Evolutionary conservation across 2,797 vertebrate genomes (phyloP).

Genomic region (Sebastes oblongus): DNA sequence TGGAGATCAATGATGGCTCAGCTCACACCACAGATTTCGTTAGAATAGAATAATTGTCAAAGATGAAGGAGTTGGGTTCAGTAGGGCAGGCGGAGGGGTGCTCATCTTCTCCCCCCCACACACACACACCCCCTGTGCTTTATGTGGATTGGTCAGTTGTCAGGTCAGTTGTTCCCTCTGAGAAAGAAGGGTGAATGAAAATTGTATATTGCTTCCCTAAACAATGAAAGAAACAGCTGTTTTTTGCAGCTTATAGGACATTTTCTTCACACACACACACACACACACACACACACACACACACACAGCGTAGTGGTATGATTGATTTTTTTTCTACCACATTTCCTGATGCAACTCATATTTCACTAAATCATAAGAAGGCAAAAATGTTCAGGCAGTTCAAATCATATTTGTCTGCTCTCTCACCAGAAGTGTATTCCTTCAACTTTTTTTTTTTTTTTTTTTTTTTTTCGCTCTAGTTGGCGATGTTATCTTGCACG

Average conservation of each 20-base stretch:
- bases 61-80: constrained; percentile 65
- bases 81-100: constrained; percentile 38
- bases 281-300: neutral
- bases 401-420: constrained; percentile 53
- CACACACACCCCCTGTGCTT: constrained; percentile 4
- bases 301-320: neutral
- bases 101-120: neutral
- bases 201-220: constrained; percentile 32
- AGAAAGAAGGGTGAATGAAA: constrained; percentile 51
- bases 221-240: constrained; percentile 49
- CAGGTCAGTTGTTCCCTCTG: constrained; percentile 52
- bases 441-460: constrained; percentile 30
- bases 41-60: constrained; percentile 63
- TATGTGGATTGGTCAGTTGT: constrained; percentile 58
- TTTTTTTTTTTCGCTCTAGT: constrained; percentile 7
- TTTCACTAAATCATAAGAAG: constrained; percentile 54
- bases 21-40: constrained; percentile 48
- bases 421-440: constrained; percentile 45
- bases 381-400: constrained; percentile 37
- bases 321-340: constrained; percentile 19
- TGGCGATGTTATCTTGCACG: constrained; percentile 64
- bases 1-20: constrained; percentile 59
- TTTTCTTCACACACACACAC: constrained; percentile 20
- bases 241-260: constrained; percentile 31
- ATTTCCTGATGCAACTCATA: constrained; percentile 42